Percentiles rank a stretch among this genome's conserved stretches.
Conservation (phyloP, 2,113 vertebrate species). For the Saimiri boliviensis region DNA sequence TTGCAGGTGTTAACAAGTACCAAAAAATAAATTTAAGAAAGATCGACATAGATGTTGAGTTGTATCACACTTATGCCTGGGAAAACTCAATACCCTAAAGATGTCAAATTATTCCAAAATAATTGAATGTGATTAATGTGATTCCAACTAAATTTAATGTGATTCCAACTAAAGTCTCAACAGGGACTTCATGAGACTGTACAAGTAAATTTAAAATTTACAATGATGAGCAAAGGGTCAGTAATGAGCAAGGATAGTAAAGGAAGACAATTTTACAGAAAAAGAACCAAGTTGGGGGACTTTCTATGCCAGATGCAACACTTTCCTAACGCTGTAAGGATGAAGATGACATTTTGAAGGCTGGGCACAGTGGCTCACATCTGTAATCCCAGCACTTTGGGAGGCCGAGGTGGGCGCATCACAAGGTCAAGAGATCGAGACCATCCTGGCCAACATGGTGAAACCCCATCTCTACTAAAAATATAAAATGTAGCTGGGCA, state of each 20-base stretch:
- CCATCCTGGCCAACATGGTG: no score
- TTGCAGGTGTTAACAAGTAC: not conserved
- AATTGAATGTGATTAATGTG: not conserved
- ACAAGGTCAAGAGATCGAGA: no score
- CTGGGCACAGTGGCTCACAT: no score
- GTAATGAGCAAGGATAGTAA: not conserved
- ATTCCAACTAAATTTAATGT: not conserved
- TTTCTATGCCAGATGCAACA: not conserved
- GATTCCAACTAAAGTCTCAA: not conserved
- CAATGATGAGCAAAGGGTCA: not conserved
- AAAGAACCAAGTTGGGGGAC: not conserved
- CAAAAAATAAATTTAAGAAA: not conserved
- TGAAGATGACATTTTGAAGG: not conserved
- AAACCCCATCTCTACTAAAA: no score
- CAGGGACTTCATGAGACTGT: not conserved
- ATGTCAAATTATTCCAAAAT: not conserved
- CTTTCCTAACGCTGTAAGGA: not conserved
- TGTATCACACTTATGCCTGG: not conserved
- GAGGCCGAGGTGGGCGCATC: no score
- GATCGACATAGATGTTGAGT: not conserved
- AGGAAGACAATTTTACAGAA: not conserved
- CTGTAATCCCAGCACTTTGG: no score
- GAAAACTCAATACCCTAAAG: not conserved
- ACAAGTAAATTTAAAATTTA: not conserved
- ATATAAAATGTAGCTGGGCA: no score